These are phyloP conservation scores for Zosterops hypoxanthus DNA, from an alignment of 2,113 vertebrate species.

Conservation along the genomic window DNA sequence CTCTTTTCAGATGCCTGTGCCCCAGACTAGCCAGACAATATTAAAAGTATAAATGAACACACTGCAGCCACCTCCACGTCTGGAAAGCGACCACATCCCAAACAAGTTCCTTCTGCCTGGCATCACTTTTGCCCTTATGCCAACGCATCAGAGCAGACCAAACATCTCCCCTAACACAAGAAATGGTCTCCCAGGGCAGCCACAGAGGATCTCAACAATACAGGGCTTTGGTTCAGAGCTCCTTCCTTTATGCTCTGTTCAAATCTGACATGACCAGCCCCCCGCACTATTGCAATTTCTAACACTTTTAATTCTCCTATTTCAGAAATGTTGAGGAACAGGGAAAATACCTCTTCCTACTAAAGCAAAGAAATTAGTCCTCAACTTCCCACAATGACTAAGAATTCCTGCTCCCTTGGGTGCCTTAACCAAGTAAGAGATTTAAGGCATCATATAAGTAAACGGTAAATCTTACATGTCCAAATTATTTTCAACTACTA, in stretches of 20 bases:
- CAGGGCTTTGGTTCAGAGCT: neutral
- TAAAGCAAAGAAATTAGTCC: neutral
- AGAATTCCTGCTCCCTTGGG: neutral
- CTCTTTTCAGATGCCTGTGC: neutral
- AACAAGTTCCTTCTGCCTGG: neutral
- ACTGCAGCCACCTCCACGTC: neutral
- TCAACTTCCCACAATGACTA: neutral
- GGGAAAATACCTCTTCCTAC: neutral
- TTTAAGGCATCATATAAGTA: neutral
- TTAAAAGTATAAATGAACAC: neutral
- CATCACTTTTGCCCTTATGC: neutral
- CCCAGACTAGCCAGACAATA: neutral
- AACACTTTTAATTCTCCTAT: neutral
- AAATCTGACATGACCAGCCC: neutral
- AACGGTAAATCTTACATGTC: neutral
- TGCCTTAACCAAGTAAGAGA: neutral
- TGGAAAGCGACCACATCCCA: neutral
- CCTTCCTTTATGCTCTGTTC: neutral
- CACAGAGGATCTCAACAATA: neutral
- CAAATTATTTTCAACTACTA: neutral
- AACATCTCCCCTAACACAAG: neutral
- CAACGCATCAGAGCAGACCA: neutral
- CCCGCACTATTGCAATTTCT: neutral
- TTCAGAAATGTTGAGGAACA: neutral
- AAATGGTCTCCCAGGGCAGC: neutral